A percentile compares a stretch with the other conserved stretches of the same genome.
These are phyloP conservation scores for Lytechinus variegatus DNA, from an alignment of 35 echinoderm and acorn worm genomes.

Conservation along the genomic window DNA sequence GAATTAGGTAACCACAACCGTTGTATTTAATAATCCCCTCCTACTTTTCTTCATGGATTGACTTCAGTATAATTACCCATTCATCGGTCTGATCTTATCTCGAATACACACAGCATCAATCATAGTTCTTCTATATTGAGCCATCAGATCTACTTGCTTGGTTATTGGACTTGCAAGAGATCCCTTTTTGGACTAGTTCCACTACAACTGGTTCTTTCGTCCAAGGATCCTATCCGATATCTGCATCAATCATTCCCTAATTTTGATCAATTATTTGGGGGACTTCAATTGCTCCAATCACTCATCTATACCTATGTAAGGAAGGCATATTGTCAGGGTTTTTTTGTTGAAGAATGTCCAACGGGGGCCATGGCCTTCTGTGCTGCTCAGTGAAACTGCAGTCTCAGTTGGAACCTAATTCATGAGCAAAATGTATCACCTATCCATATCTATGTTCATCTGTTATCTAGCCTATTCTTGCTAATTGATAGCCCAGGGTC, in stretches of 20 bases:
- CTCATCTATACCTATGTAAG: too few relatives aligned
- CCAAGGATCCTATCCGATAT: not conserved
- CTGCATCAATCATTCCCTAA: not conserved
- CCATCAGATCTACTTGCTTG: not conserved
- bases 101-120: not conserved
- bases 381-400: not conserved
- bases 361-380: not conserved
- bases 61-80: not conserved
- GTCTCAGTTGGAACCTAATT: not conserved
- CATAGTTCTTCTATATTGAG: not conserved
- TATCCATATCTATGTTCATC: too few relatives aligned
- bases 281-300: not conserved
- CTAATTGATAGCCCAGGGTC: too few relatives aligned
- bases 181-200: not conserved
- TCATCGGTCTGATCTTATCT: not conserved
- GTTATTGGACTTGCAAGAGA: not conserved
- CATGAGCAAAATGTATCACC: not conserved
- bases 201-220: not conserved
- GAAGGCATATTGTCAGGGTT: not conserved
- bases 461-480: too few relatives aligned
- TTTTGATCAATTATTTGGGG: not conserved
- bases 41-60: not conserved
- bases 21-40: not conserved
- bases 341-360: not conserved
- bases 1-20: not conserved